phyloP scores from a whole-genome alignment of 2,797 vertebrate species.

The Xenopus petersii region DNA sequence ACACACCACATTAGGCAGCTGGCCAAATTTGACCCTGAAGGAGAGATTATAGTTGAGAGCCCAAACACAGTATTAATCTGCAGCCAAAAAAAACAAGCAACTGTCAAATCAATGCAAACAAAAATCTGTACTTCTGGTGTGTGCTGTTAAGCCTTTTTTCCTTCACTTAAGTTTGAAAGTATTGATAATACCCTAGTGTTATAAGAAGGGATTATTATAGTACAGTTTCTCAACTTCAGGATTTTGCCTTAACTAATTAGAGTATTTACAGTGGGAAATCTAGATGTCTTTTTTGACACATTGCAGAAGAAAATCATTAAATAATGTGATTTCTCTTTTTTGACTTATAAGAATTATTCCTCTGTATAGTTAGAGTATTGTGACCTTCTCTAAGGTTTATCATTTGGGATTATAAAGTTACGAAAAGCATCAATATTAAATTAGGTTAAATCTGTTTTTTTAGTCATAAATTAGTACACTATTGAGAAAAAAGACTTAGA shows the following conservation, averaged over 20 bases:
- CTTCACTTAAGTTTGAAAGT: not conserved
- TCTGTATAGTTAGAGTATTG: no score
- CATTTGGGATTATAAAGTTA: no score
- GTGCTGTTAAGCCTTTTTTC: constrained; percentile 4
- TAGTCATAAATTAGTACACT: no score
- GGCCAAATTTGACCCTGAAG: constrained; percentile 19
- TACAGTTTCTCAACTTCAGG: not conserved
- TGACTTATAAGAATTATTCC: not conserved
- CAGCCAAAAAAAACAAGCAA: constrained; percentile 13
- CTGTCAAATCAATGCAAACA: constrained; percentile 18
- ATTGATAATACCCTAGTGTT: not conserved
- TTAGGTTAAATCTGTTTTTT: no score
- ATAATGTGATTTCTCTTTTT: not conserved
- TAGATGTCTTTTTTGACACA: constrained; percentile 8
- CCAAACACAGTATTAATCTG: constrained; percentile 25
- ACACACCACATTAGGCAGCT: constrained; percentile 12
- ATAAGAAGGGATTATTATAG: not conserved
- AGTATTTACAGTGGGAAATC: constrained; percentile 6
- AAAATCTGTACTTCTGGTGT: constrained; percentile 8
- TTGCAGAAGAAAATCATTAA: constrained; percentile 2
- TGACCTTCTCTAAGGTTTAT: no score
- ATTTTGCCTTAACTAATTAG: constrained; percentile 11
- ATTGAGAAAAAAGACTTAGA: no score
- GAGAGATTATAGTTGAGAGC: constrained; percentile 12
- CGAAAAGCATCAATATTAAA: no score